Conservation (phyloP, 1,140 invertebrate genomes). For the Bicyclus anynana region DNA sequence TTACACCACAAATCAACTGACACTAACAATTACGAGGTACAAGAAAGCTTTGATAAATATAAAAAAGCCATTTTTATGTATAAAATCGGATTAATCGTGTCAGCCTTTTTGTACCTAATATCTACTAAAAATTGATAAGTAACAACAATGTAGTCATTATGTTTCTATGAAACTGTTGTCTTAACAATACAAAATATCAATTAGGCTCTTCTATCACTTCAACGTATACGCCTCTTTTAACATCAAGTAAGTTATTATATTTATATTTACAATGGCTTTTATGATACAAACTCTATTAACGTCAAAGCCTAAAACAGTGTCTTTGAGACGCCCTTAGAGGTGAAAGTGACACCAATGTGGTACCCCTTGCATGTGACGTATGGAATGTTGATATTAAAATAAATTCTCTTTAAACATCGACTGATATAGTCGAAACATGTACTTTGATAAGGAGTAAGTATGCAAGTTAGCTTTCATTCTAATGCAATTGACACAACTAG, state of each 20-base stretch:
- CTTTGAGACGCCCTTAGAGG: conserved; percentile 56
- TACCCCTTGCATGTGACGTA: conserved; percentile 27
- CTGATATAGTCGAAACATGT: neutral
- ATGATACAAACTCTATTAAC: conserved; percentile 21
- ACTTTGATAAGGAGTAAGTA: conserved; percentile 1
- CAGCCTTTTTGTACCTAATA: conserved; percentile 72
- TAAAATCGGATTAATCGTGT: conserved; percentile 54
- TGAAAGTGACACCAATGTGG: conserved; percentile 18
- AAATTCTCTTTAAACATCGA: conserved; percentile 4
- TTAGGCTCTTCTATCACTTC: conserved; percentile 73
- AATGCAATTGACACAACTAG: conserved; percentile 16
- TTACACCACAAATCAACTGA: conserved; percentile 9
- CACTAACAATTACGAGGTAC: conserved; percentile 20
- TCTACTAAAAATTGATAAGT: conserved; percentile 70
- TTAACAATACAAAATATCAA: conserved; percentile 66
- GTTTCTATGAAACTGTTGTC: conserved; percentile 72
- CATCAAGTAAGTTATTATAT: conserved; percentile 36
- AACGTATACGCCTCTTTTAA: conserved; percentile 65
- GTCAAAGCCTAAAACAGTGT: conserved; percentile 42
- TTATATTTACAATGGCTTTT: conserved; percentile 34
- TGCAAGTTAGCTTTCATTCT: conserved; percentile 16
- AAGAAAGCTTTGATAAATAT: conserved; percentile 18
- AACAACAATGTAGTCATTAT: conserved; percentile 66
- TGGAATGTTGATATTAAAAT: conserved; percentile 46
- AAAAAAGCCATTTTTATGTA: conserved; percentile 37